Base-by-base conservation (phyloP, 2,113 vertebrate species). In the Trematocara nigrifrons region DNA sequence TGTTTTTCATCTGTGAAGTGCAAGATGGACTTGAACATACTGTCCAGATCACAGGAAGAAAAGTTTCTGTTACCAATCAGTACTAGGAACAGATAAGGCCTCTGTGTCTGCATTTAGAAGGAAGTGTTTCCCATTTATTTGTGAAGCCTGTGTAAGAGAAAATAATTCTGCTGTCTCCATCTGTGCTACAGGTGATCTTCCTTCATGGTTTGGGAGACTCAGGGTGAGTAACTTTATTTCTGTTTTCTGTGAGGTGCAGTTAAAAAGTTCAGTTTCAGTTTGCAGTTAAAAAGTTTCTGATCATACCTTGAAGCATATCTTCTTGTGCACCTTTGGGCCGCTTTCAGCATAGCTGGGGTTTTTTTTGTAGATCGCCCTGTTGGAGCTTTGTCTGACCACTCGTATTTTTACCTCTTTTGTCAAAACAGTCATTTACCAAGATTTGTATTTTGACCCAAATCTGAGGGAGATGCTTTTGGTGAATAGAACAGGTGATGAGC, bases 171-270 rank as follows among this genome's bases (percentile, higher is more conserved):
- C 12, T 88, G 6, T 16, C 57, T 69, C 42, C 31, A 2, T 87
- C 47, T 89, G 20, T 90, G 59, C 82, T 91, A 16, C 95, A 99
- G 99, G 98, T 99, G 84, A 99, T 99, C 93, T 99, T 99, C 93
- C 97, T 99, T 87, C 99, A 99, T 92, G 99, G 99, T 83, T 96
- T 99, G 64, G 99, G 99, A 94, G 99, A 99, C 94, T 95, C 97
- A 1, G 99, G 99, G 99, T 99, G 94, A 97, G 98, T 77, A 18
- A 4, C 71, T 76, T 0, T n/a, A 33, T 49, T 76, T 31, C 16
- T 76, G 15, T 76, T 3, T 51, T 33, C 71, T 11, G 26, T 31
- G 13, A 76, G 26, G 45, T 76, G 45, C 45, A 51, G 42, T n/a
- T 49, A 31, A 51, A 71, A 42, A 11, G 26, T 76, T 76, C 26